Evolutionary conservation across 2,797 vertebrate species (phyloP).

Genomic region (Darevskia nairensis): DNA sequence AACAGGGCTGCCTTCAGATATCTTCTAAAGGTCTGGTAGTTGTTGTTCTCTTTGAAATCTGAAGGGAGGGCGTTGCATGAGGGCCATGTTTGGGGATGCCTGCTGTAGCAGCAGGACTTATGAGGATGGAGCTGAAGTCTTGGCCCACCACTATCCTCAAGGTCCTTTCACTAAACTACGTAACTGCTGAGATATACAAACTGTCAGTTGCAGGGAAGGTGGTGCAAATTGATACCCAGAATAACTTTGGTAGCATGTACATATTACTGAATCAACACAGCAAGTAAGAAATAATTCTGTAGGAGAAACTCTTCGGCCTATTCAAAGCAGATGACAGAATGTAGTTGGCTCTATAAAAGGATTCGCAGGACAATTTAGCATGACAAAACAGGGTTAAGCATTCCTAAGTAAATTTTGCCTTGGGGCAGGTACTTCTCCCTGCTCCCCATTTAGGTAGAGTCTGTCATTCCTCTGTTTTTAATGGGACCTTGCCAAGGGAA

Average conservation of each 20-base stretch:
- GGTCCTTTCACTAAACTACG: neutral
- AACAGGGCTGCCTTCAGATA: too few species aligned
- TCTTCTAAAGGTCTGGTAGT: too few species aligned
- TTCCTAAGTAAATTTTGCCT: conserved; percentile 27
- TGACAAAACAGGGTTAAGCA: neutral
- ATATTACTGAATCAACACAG: conserved; percentile 49
- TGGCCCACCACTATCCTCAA: neutral
- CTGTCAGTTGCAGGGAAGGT: neutral
- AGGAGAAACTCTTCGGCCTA: conserved; percentile 41
- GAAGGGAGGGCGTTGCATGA: too few species aligned
- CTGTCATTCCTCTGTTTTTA: neutral
- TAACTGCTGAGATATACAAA: neutral
- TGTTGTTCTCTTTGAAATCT: too few species aligned
- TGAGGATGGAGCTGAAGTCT: too few species aligned
- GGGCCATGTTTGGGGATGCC: too few species aligned
- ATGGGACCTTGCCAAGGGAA: conserved; percentile 42
- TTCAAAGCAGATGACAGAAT: conserved; percentile 46
- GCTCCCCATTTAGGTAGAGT: conserved; percentile 23
- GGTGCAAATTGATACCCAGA: conserved; percentile 55
- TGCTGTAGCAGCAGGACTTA: neutral
- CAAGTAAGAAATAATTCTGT: conserved; percentile 52
- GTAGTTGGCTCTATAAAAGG: conserved; percentile 49
- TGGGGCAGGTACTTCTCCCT: conserved; percentile 20
- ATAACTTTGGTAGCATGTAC: conserved; percentile 54
- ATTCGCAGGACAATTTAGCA: conserved; percentile 10